Conservation (phyloP, 2,797 vertebrate genomes). For the Zenarchopterus dispar region DNA sequence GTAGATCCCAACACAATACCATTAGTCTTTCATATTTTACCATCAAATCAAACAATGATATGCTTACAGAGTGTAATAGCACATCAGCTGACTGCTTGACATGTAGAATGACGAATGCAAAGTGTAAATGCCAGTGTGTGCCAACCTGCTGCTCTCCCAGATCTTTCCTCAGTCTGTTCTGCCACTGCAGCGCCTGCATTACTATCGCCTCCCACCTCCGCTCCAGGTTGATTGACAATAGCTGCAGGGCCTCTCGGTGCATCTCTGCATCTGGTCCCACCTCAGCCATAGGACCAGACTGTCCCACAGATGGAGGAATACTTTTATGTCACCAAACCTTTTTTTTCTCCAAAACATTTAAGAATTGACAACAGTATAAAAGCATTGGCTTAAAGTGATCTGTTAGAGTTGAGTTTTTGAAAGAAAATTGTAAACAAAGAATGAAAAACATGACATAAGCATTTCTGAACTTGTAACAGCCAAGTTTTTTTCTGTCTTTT, state of each 20-base stretch:
- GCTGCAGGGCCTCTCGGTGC: constrained; percentile 85
- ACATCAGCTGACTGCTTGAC: constrained; percentile 48
- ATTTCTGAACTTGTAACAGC: too few species aligned
- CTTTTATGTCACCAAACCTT: too few species aligned
- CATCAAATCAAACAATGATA: constrained; percentile 44
- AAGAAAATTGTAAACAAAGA: too few species aligned
- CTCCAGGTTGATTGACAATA: constrained; percentile 96
- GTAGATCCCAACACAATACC: constrained; percentile 39
- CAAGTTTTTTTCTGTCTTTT: too few species aligned
- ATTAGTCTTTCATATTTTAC: constrained; percentile 52
- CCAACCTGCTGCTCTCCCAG: constrained; percentile 86
- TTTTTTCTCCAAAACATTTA: too few species aligned
- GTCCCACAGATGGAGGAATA: constrained; percentile 35
- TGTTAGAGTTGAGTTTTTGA: too few species aligned
- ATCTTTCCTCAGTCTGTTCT: constrained; percentile 88
- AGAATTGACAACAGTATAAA: too few species aligned
- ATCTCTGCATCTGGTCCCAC: constrained; percentile 77
- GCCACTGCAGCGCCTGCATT: constrained; percentile 98
- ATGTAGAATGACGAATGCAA: constrained; percentile 32
- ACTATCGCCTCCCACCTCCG: constrained; percentile 98
- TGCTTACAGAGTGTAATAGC: constrained; percentile 31
- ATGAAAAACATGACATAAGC: too few species aligned
- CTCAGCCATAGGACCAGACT: constrained; percentile 69
- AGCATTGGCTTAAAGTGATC: too few species aligned
- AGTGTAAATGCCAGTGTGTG: constrained; percentile 42